Evolutionary conservation across 2,888 invertebrate genomes (phyloP).

Genomic region (Drosophila mercatorum): DNA sequence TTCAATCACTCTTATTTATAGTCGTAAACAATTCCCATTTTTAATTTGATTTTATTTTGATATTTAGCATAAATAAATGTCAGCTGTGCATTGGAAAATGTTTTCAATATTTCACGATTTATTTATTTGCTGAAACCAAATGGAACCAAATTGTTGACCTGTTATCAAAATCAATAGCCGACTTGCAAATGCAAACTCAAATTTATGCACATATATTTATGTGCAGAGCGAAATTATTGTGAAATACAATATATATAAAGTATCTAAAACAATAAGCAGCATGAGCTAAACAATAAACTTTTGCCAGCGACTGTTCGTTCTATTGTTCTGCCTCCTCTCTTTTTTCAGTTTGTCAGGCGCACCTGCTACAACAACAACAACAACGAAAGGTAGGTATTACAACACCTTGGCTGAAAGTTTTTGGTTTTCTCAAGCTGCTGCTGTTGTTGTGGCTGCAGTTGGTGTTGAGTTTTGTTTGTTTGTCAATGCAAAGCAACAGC

Average conservation of each 20-base stretch:
- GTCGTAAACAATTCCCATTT: not conserved
- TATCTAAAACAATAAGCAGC: slow-evolving; percentile 13
- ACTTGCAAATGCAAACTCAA: slow-evolving; percentile 11
- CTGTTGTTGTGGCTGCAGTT: slow-evolving; percentile 41
- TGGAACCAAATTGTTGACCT: slow-evolving; percentile 18
- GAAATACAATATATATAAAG: slow-evolving; percentile 25
- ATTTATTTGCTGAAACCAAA: slow-evolving; percentile 4
- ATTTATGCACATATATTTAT: slow-evolving; percentile 39
- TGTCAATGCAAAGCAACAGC: slow-evolving; percentile 46
- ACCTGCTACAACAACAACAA: slow-evolving; percentile 54
- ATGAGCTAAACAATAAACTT: slow-evolving; percentile 67
- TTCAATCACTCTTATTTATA: too few species aligned
- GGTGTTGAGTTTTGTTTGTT: slow-evolving; percentile 42
- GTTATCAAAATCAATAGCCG: slow-evolving; percentile 39
- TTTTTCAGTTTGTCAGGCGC: slow-evolving; percentile 32
- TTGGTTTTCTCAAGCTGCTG: slow-evolving; percentile 17
- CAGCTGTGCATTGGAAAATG: slow-evolving; percentile 21
- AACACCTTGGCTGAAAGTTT: slow-evolving; percentile 61
- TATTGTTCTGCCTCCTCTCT: not conserved
- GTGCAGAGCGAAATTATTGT: slow-evolving; percentile 43
- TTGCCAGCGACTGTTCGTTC: slow-evolving; percentile 51
- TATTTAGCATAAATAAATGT: slow-evolving; percentile 16
- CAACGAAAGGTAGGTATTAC: slow-evolving; percentile 28
- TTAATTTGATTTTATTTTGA: not conserved
- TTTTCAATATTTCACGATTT: slow-evolving; percentile 1